These are phyloP conservation scores for Cephus rjabovi DNA, from an alignment of 2,888 invertebrate species.

Conservation along the genomic window DNA sequence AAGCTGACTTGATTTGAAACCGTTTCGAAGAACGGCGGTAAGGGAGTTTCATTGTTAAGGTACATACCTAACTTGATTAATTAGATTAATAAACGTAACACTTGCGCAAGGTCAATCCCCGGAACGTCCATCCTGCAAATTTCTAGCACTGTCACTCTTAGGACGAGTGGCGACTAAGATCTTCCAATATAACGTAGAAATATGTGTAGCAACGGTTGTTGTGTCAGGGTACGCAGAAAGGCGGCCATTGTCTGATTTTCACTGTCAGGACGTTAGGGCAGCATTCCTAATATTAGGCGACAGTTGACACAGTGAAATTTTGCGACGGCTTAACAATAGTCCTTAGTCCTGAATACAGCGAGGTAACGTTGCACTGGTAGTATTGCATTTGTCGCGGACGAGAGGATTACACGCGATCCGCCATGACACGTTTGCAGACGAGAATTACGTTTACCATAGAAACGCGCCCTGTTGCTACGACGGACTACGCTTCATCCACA, in stretches of 20 bases:
- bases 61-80: background rate
- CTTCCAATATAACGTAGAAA: background rate
- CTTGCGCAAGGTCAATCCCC: background rate
- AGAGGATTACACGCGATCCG: background rate
- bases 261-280: background rate
- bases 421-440: background rate
- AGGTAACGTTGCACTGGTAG: background rate
- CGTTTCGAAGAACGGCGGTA: background rate
- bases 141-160: background rate
- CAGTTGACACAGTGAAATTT: background rate
- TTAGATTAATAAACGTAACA: background rate
- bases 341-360: background rate
- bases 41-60: background rate
- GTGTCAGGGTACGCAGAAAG: background rate
- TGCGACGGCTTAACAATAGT: background rate
- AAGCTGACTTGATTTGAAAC: background rate
- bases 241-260: background rate
- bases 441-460: background rate
- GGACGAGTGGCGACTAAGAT: background rate
- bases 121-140: background rate
- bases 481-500: background rate
- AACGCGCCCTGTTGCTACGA: background rate
- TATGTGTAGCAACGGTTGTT: background rate
- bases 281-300: background rate
- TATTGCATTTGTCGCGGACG: background rate